A percentile compares a stretch with the other conserved stretches of the same genome.
Evolutionary conservation across 2,113 vertebrate genomes (phyloP).

Genomic region (Maccullochella peelii): DNA sequence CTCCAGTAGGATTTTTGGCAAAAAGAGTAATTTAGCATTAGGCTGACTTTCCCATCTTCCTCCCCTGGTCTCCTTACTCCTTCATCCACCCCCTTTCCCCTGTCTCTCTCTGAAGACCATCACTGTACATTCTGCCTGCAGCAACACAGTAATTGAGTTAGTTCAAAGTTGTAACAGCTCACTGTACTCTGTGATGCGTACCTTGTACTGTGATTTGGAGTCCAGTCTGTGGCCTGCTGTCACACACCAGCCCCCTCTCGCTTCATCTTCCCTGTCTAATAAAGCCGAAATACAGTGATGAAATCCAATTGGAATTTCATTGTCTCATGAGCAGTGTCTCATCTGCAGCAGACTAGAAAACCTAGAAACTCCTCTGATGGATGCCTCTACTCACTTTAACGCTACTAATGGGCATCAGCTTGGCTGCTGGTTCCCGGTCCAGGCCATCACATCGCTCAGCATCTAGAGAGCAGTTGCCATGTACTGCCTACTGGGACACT

Average conservation of each 20-base stretch:
- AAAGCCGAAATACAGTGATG: slow-evolving; percentile 23
- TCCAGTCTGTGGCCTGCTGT: slow-evolving; percentile 34
- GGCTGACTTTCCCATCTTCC: background rate
- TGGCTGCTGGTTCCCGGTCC: background rate
- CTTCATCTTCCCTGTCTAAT: slow-evolving; percentile 29
- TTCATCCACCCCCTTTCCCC: background rate
- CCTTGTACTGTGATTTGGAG: slow-evolving; percentile 18
- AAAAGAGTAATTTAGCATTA: slow-evolving; percentile 52
- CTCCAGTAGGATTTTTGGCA: slow-evolving; percentile 27
- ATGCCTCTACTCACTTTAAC: background rate
- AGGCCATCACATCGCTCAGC: background rate
- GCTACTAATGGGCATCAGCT: background rate
- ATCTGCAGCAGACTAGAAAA: slow-evolving; percentile 11
- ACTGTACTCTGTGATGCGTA: slow-evolving; percentile 16
- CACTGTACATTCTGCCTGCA: slow-evolving; percentile 30
- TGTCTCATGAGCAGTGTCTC: slow-evolving; percentile 13
- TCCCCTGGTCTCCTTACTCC: slow-evolving; percentile 16
- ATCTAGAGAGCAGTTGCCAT: background rate
- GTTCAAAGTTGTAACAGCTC: slow-evolving; percentile 38
- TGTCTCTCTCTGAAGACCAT: slow-evolving; percentile 33
- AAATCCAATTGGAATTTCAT: slow-evolving; percentile 31
- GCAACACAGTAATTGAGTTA: slow-evolving; percentile 40
- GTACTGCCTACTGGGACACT: slow-evolving; percentile 17
- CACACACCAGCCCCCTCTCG: background rate
- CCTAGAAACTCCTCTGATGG: slow-evolving; percentile 4